Percentiles rank a stretch among this genome's conserved stretches.
phyloP scores from a whole-genome alignment of 2,888 invertebrate species.

The Amphipyra tragopoginis region DNA sequence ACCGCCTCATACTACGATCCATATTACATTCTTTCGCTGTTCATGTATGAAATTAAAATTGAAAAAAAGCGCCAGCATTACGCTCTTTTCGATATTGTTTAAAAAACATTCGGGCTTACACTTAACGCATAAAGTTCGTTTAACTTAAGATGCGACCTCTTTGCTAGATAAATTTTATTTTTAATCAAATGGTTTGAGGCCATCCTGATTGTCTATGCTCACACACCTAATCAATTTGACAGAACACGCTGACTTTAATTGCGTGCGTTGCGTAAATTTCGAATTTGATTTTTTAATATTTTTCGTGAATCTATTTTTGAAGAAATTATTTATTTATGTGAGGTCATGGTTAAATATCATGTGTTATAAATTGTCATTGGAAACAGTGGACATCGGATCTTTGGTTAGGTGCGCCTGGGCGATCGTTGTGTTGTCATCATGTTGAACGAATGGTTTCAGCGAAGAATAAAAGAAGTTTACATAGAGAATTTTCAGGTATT shows the following conservation, averaged over 20 bases:
- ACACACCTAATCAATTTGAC: constrained; percentile 50
- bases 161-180: constrained; percentile 43
- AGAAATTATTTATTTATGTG: constrained; percentile 86
- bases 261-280: constrained; percentile 81
- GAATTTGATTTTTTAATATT: constrained; percentile 85
- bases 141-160: constrained; percentile 45
- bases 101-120: too few species aligned
- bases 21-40: too few species aligned
- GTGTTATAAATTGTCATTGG: constrained; percentile 80
- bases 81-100: too few species aligned
- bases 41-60: too few species aligned
- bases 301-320: constrained; percentile 88
- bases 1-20: too few species aligned
- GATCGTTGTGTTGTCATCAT: constrained; percentile 80
- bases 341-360: constrained; percentile 86
- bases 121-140: not conserved
- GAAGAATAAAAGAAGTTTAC: constrained; percentile 77
- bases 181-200: constrained; percentile 38
- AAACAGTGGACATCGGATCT: constrained; percentile 69
- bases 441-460: constrained; percentile 88
- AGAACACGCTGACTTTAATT: constrained; percentile 68
- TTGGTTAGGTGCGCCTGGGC: constrained; percentile 74
- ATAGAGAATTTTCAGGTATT: constrained; percentile 81
- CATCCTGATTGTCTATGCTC: constrained; percentile 61
- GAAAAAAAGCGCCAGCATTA: too few species aligned